phyloP scores from a whole-genome alignment of 2,888 invertebrate genomes.

The Philopedon plagiatum region DNA sequence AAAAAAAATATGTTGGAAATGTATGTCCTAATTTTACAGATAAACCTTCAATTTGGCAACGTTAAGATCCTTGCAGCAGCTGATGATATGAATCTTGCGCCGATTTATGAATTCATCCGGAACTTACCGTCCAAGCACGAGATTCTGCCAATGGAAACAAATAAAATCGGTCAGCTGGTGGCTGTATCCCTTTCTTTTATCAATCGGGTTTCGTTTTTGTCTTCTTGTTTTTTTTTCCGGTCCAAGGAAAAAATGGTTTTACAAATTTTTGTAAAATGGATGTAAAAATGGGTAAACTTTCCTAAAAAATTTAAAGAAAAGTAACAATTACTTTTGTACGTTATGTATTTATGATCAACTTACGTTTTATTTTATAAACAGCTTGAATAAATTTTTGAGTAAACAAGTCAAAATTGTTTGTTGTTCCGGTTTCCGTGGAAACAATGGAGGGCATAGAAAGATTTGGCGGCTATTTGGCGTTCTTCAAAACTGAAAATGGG shows the following conservation, averaged over 20 bases:
- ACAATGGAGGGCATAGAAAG: no score
- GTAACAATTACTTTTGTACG: background rate
- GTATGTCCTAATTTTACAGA: background rate
- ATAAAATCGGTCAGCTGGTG: background rate
- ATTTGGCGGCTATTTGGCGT: no score
- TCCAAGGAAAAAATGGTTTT: background rate
- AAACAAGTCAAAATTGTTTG: no score
- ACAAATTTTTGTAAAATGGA: background rate
- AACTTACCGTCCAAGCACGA: background rate
- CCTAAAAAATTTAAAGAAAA: background rate
- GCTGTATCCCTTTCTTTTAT: background rate
- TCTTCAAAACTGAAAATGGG: no score
- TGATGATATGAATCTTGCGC: background rate
- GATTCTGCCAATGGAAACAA: slow-evolving; percentile 4
- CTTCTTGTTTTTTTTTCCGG: background rate
- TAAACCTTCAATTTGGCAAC: background rate
- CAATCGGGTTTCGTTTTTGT: background rate
- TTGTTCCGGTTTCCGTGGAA: no score
- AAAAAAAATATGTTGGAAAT: no score
- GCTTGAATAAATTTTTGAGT: no score
- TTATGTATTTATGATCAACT: background rate
- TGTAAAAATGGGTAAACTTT: background rate
- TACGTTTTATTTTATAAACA: no score
- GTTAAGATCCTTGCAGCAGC: background rate
- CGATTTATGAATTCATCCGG: background rate